These are phyloP conservation scores for Bradypus variegatus DNA, from an alignment of 2,797 vertebrate species.

Conservation along the genomic window DNA sequence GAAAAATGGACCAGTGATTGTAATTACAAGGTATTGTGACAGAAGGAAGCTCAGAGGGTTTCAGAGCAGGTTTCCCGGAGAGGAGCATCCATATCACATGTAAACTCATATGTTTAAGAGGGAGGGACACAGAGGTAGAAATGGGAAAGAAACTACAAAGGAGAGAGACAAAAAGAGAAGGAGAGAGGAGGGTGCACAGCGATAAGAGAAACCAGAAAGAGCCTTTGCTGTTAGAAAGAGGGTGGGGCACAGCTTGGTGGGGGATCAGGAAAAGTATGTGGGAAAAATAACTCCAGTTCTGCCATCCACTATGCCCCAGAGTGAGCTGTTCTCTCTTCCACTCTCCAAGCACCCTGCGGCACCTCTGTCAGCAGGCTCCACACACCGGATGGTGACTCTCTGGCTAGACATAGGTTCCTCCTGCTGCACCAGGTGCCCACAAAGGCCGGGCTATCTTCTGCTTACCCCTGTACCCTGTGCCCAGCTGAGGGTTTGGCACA, in stretches of 20 bases:
- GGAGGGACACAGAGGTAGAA: background rate
- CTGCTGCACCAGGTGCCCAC: accelerated
- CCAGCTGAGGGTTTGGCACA: background rate
- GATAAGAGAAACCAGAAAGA: background rate
- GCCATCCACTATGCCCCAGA: too few species aligned
- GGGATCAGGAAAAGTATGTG: background rate
- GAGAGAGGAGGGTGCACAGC: background rate
- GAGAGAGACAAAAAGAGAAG: background rate
- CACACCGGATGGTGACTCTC: background rate
- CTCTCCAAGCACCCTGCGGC: background rate
- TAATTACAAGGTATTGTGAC: background rate
- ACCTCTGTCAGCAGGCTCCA: background rate
- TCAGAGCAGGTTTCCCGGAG: too few species aligned
- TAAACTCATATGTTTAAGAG: background rate
- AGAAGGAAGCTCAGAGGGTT: background rate
- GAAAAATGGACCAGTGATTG: background rate
- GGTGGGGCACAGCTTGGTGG: too few species aligned
- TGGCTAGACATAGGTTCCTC: background rate
- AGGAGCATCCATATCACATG: too few species aligned
- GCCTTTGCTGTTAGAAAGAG: background rate
- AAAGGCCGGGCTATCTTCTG: background rate
- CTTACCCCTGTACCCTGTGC: too few species aligned
- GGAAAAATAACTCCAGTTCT: background rate
- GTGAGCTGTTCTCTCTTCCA: accelerated
- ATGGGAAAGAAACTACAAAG: background rate